These are phyloP conservation scores for Liopterus haemorrhoidalis DNA, from an alignment of 2,888 invertebrate species.

Conservation along the genomic window DNA sequence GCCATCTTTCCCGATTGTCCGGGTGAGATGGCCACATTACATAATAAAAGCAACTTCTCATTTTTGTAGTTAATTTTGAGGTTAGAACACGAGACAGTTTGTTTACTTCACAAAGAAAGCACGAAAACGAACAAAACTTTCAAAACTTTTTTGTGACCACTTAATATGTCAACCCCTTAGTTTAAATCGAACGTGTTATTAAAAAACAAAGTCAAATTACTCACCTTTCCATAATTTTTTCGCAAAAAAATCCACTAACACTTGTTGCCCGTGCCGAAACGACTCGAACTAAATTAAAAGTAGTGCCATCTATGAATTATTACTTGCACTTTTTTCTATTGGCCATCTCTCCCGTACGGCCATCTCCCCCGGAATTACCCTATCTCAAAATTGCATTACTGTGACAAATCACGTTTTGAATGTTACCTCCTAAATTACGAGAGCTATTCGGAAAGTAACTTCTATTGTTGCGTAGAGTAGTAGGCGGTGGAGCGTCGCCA, in stretches of 20 bases:
- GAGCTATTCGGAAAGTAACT: no score
- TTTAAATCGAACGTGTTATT: conserved; percentile 1
- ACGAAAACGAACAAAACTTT: neutral
- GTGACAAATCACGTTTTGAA: no score
- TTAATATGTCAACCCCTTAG: conserved; percentile 7
- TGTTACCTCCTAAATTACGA: no score
- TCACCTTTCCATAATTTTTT: conserved; percentile 4
- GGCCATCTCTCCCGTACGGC: conserved; percentile 20
- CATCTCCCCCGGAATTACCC: conserved; percentile 15
- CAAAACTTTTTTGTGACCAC: conserved; percentile 5
- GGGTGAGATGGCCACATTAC: conserved; percentile 13
- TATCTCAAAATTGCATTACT: conserved; percentile 21
- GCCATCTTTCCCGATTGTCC: conserved; percentile 5
- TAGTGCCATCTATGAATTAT: conserved; percentile 11
- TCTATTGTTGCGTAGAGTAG: no score
- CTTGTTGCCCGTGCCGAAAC: conserved; percentile 1
- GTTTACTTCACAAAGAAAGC: conserved; percentile 5
- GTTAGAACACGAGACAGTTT: conserved; percentile 1
- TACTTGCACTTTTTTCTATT: conserved; percentile 14
- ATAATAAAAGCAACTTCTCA: conserved; percentile 1
- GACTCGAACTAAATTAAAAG: conserved; percentile 2
- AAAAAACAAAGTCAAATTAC: conserved; percentile 3
- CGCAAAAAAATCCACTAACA: conserved; percentile 11
- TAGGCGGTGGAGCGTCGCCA: no score
- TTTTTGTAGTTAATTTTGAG: conserved; percentile 3